Base-by-base conservation (phyloP, 2,113 vertebrate genomes). In the Isichthys henryi region DNA sequence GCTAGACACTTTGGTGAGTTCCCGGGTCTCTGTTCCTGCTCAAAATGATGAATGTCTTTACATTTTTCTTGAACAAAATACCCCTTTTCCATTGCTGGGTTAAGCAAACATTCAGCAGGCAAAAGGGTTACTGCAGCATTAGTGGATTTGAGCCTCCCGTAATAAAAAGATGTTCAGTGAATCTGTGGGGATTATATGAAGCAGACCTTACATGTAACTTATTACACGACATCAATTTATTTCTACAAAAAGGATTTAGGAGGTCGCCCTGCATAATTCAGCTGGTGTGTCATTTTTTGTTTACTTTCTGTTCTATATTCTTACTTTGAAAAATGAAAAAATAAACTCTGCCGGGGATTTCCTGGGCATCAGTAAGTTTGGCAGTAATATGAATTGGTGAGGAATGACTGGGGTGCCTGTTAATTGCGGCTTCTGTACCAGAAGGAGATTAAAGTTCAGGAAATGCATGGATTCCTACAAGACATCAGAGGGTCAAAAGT, bases 21-120 rank as follows among this genome's bases (percentile, higher is more conserved):
- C 82, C 46, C 23, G 5, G 46, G 45, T 49, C 45, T 85, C 43
- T 86, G 74, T 80, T 21, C 45, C 45, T 50, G 83, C 83, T 48
- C 83, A 86, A n/a, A 9, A 50, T 48, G 83, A 86, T 86, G 83
- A 86, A 86, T 86, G 45, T 50, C 83, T 46, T 48, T 46, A 48
- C 39, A 21, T 45, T 84, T 84, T 84, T 84, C 39, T 84, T 84
- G 23, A 27, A 86, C 48, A 86, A 50, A 48, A 49, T 31, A 27
- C 83, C 83, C 3, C 45, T 86, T 86, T 85, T 86, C 45, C 48
- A 50, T 27, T 2, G 83, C 17, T 86, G 45, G 83, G 48, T 49
- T 49, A 49, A 39, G 74, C 74, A 80, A 43, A 80, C 74, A 80
- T 80, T 80, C 74, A 80, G 35, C 13, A 19, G 74, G 35, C 31